phyloP scores from a whole-genome alignment of 2,113 vertebrate species.

The Chaetodon trifascialis region DNA sequence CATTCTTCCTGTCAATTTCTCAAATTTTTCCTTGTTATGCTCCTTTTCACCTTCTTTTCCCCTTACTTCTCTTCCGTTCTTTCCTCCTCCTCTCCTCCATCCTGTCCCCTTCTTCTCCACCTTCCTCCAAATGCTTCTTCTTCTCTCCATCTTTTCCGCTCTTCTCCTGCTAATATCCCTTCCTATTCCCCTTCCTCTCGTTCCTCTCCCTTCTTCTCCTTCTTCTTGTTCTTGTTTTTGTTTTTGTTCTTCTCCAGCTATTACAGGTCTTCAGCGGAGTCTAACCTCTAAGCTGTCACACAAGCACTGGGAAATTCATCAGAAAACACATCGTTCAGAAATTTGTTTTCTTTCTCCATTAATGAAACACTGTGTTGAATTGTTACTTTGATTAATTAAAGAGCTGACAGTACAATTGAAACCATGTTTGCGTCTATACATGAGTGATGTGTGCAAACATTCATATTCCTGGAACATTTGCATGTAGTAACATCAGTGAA shows the following conservation, averaged over 20 bases:
- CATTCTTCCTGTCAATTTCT: too few species aligned
- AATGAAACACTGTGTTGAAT: background rate
- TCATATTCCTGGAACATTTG: background rate
- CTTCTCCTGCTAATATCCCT: background rate
- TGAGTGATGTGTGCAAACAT: background rate
- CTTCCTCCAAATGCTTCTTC: background rate
- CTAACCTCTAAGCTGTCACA: background rate
- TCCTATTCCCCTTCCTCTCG: too few species aligned
- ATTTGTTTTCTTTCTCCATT: background rate
- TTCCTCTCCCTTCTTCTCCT: background rate
- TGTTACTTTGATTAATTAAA: background rate
- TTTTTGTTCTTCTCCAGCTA: background rate
- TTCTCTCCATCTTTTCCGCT: background rate
- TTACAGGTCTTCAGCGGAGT: background rate
- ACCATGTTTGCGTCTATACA: background rate
- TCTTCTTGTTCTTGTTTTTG: background rate
- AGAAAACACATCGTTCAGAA: background rate
- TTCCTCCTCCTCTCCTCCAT: too few species aligned
- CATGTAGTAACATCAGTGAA: background rate
- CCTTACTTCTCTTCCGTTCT: too few species aligned
- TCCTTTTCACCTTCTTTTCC: too few species aligned
- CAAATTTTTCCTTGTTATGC: too few species aligned
- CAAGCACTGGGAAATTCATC: background rate
- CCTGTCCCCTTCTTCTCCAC: background rate
- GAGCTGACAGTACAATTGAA: background rate